phyloP scores from a whole-genome alignment of 2,797 vertebrate genomes.

The Rhinella marina region DNA sequence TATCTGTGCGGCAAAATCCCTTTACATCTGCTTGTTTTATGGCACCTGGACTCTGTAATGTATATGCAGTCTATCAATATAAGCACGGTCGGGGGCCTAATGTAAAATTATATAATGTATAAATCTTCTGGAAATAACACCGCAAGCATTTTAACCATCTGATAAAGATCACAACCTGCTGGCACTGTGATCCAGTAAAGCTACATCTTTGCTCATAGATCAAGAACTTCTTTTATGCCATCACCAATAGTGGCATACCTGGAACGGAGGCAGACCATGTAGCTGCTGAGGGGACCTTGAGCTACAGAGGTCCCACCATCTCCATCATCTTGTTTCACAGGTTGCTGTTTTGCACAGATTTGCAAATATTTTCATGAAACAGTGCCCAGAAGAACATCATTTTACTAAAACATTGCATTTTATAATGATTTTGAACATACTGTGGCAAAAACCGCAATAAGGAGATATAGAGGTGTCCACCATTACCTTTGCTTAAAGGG shows the following conservation, averaged over 20 bases:
- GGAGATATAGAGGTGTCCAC: too few species aligned
- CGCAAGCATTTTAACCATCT: constrained; percentile 11
- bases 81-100: neutral
- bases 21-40: constrained; percentile 5
- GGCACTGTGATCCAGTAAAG: constrained; percentile 23
- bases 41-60: neutral
- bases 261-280: too few species aligned
- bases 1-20: neutral
- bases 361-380: too few species aligned
- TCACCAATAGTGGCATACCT: neutral
- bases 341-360: too few species aligned
- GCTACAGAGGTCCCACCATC: neutral
- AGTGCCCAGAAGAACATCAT: too few species aligned
- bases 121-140: constrained; percentile 30
- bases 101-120: constrained; percentile 29
- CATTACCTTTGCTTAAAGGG: too few species aligned
- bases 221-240: neutral
- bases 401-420: too few species aligned
- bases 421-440: too few species aligned
- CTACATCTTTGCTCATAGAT: neutral
- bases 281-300: neutral
- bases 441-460: too few species aligned
- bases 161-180: constrained; percentile 9
- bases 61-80: neutral
- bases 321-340: too few species aligned